These are phyloP conservation scores for Phoxinus phoxinus DNA, from an alignment of 2,113 vertebrate species.

Conservation along the genomic window DNA sequence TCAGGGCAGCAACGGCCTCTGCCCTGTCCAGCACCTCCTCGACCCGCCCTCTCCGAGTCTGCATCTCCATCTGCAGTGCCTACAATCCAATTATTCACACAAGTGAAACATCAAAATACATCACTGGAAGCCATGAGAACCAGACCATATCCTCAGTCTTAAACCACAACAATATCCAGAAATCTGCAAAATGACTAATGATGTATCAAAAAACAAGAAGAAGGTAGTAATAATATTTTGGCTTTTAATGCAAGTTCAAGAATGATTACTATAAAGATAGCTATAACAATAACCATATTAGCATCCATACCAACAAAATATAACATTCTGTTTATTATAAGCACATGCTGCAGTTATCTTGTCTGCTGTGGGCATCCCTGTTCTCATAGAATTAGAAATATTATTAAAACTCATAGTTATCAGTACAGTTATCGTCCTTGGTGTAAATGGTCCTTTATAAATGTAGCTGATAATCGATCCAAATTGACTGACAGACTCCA, in stretches of 20 bases:
- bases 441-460: not conserved
- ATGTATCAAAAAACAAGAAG: not conserved
- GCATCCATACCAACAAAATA: too few relatives aligned
- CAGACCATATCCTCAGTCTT: not conserved
- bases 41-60: conserved; percentile 84
- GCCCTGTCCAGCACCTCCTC: conserved; percentile 78
- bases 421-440: not conserved
- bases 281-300: too few relatives aligned
- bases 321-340: too few relatives aligned
- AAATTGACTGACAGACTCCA: conserved; percentile 13
- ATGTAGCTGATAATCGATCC: not conserved
- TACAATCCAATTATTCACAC: conserved; percentile 60
- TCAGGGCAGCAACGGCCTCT: conserved; percentile 78
- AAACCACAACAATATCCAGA: not conserved
- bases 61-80: conserved; percentile 90
- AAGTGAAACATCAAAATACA: not conserved
- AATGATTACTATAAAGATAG: too few relatives aligned
- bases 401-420: not conserved
- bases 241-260: too few relatives aligned
- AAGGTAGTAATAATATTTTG: too few relatives aligned
- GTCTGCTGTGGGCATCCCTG: not conserved
- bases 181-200: not conserved
- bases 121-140: not conserved
- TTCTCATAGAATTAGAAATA: not conserved
- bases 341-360: too few relatives aligned